Evolutionary conservation across 2,888 invertebrate genomes (phyloP).

Genomic region (Parthenolecanium corni): DNA sequence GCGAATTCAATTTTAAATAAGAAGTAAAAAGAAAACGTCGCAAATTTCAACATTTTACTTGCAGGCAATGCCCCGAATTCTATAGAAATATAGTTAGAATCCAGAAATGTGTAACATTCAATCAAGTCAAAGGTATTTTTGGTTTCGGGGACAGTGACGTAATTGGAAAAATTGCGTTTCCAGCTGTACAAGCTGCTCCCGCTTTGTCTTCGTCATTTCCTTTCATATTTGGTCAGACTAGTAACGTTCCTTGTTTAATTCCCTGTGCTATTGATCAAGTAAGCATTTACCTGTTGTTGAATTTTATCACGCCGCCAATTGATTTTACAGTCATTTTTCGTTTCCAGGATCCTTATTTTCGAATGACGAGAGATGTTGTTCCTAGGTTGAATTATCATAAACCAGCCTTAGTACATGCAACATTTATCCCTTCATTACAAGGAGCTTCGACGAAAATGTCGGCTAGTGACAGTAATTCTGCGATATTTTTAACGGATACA

Average conservation of each 20-base stretch:
- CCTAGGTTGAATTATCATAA: conserved; percentile 77
- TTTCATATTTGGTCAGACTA: conserved; percentile 68
- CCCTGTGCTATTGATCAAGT: conserved; percentile 98
- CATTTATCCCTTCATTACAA: conserved; percentile 87
- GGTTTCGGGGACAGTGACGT: conserved; percentile 93
- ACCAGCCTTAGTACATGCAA: conserved; percentile 74
- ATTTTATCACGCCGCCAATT: neutral
- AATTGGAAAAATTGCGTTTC: conserved; percentile 95
- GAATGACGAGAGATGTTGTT: conserved; percentile 97
- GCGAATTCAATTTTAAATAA: neutral
- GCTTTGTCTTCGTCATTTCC: conserved; percentile 83
- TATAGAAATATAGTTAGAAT: conserved; percentile 86
- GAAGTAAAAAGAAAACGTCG: neutral
- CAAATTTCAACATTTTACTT: neutral
- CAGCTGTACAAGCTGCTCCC: conserved; percentile 91
- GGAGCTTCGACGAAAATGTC: conserved; percentile 99
- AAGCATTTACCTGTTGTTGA: conserved; percentile 22
- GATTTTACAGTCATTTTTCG: neutral
- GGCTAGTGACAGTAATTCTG: conserved; percentile 83
- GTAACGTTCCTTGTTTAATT: conserved; percentile 66
- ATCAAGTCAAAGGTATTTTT: conserved; percentile 96
- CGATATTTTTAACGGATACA: conserved; percentile 90
- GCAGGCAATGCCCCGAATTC: conserved; percentile 61
- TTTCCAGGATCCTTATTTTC: conserved; percentile 93
- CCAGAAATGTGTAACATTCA: conserved; percentile 90